phyloP scores from a whole-genome alignment of 2,113 vertebrate species.

The Lutjanus erythropterus region DNA sequence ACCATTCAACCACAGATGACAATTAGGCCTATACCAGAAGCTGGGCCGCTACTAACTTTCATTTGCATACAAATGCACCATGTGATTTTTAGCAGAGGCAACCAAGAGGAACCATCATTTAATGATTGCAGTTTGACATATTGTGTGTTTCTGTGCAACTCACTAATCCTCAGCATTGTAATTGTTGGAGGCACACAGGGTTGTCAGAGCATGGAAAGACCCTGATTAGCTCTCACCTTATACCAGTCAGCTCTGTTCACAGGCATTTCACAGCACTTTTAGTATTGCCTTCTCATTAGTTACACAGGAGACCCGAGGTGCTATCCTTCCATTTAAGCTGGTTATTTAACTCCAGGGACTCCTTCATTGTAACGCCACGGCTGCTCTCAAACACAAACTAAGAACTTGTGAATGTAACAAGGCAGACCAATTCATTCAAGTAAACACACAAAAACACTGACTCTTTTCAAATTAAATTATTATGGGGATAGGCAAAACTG shows the following conservation, averaged over 20 bases:
- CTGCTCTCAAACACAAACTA: constrained; percentile 30
- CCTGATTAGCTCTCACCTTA: constrained; percentile 77
- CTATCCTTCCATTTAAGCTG: constrained; percentile 55
- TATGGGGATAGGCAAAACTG: constrained; percentile 24
- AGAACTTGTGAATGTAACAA: constrained; percentile 12
- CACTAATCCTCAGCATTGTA: constrained; percentile 72
- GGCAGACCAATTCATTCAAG: constrained; percentile 26
- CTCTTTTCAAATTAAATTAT: constrained; percentile 31
- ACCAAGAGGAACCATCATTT: constrained; percentile 72
- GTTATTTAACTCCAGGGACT: constrained; percentile 46
- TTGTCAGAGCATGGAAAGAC: constrained; percentile 68
- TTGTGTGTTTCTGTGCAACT: constrained; percentile 60
- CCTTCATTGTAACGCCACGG: constrained; percentile 16
- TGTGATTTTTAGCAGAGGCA: constrained; percentile 63
- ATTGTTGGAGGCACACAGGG: constrained; percentile 61
- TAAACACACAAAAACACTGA: constrained; percentile 33
- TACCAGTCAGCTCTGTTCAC: constrained; percentile 60
- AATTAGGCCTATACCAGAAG: constrained; percentile 45
- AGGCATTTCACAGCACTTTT: constrained; percentile 47
- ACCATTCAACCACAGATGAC: constrained; percentile 41
- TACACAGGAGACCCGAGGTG: constrained; percentile 53
- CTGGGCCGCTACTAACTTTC: constrained; percentile 29
- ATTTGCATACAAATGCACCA: constrained; percentile 73
- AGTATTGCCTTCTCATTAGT: constrained; percentile 61
- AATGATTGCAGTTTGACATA: constrained; percentile 73